Evolutionary conservation across 2,797 vertebrate species (phyloP).

Genomic region (Erpetoichthys calabaricus): DNA sequence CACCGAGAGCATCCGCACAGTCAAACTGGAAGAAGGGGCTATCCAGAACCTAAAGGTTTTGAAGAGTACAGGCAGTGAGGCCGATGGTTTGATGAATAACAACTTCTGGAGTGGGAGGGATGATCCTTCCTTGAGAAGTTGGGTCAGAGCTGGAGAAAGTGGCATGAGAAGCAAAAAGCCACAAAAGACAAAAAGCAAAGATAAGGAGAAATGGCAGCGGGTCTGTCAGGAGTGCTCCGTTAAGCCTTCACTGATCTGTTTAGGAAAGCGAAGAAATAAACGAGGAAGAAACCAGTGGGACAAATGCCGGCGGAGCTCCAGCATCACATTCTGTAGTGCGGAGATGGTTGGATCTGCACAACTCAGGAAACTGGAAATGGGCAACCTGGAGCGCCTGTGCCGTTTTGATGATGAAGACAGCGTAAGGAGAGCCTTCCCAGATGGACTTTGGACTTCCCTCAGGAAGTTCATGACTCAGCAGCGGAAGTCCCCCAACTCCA

Average conservation of each 20-base stretch:
- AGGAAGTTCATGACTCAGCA: constrained; percentile 34
- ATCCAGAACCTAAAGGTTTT: constrained; percentile 11
- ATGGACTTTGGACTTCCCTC: constrained; percentile 43
- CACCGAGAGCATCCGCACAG: constrained; percentile 1
- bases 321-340: constrained; percentile 11
- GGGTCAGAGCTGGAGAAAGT: constrained; percentile 27
- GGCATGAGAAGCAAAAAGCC: constrained; percentile 33
- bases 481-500: constrained; percentile 26
- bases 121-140: constrained; percentile 14
- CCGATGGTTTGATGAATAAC: constrained; percentile 12
- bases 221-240: constrained; percentile 31
- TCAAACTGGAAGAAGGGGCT: constrained; percentile 14
- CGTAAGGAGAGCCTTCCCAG: constrained; percentile 11
- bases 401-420: not conserved
- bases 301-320: constrained; percentile 3
- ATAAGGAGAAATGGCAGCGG: constrained; percentile 15
- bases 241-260: constrained; percentile 46
- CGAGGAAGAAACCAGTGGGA: not conserved
- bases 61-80: constrained; percentile 3
- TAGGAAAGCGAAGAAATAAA: constrained; percentile 46
- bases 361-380: constrained; percentile 1
- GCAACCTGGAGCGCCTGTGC: constrained; percentile 4
- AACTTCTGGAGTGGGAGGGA: constrained; percentile 11
- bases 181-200: constrained; percentile 14
- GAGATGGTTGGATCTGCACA: constrained; percentile 14